phyloP scores from a whole-genome alignment of 2,113 vertebrate species.

The Paramisgurnus dabryanus region DNA sequence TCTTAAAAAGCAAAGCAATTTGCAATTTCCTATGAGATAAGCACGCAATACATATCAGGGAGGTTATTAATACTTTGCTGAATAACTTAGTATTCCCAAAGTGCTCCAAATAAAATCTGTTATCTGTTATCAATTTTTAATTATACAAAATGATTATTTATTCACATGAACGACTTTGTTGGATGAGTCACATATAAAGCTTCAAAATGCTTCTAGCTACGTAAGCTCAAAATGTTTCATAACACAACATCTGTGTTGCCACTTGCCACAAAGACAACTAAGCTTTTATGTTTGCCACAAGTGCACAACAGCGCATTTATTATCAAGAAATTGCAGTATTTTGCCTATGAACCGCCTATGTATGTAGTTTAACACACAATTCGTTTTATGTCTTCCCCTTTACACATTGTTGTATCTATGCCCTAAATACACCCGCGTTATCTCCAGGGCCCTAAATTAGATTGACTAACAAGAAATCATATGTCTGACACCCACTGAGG shows the following conservation, averaged over 20 bases:
- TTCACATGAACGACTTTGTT: not conserved
- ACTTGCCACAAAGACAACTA: too few species aligned
- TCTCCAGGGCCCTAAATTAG: not conserved
- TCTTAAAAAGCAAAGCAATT: not conserved
- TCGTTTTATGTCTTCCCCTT: not conserved
- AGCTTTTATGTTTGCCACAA: too few species aligned
- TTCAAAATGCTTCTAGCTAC: not conserved
- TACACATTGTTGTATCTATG: not conserved
- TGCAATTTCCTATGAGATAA: not conserved
- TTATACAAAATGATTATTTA: slow-evolving; percentile 23
- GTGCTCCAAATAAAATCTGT: not conserved
- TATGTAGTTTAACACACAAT: too few species aligned
- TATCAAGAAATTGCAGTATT: too few species aligned
- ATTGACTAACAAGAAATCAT: slow-evolving; percentile 17
- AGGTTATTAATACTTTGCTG: slow-evolving; percentile 26
- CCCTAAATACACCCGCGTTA: not conserved
- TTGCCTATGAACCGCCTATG: too few species aligned
- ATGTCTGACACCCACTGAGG: not conserved
- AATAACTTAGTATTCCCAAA: not conserved
- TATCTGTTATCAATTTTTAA: slow-evolving; percentile 19
- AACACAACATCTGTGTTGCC: not conserved
- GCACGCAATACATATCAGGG: not conserved
- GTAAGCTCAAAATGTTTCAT: not conserved
- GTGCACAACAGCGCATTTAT: too few species aligned
- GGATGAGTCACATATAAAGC: slow-evolving; percentile 4